These are phyloP conservation scores for Thalassoma bifasciatum DNA, from an alignment of 2,113 vertebrate species.

Conservation along the genomic window DNA sequence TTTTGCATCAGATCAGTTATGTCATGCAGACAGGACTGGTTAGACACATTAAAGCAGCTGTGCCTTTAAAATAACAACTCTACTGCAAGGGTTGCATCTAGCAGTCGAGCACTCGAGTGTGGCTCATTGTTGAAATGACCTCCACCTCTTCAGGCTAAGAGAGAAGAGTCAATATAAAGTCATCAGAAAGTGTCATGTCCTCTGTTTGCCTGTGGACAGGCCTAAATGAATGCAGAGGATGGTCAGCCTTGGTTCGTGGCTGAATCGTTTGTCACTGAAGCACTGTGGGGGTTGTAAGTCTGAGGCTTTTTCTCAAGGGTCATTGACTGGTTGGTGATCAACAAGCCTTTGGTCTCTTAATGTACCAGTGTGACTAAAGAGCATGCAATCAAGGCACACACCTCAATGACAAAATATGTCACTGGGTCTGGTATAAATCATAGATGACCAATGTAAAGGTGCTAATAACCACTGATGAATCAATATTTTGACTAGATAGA, in stretches of 20 bases:
- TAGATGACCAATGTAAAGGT: not conserved
- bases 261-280: constrained; percentile 72
- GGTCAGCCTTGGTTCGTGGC: constrained; percentile 48
- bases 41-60: not conserved
- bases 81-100: constrained; percentile 35
- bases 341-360: constrained; percentile 54
- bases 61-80: constrained; percentile 6
- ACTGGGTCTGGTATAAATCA: not conserved
- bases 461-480: no score
- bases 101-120: constrained; percentile 21
- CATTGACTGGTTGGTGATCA: constrained; percentile 62
- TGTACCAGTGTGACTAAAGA: constrained; percentile 31
- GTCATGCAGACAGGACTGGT: not conserved
- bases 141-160: constrained; percentile 44
- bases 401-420: constrained; percentile 12
- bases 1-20: not conserved
- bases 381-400: constrained; percentile 6
- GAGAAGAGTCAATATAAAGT: constrained; percentile 77
- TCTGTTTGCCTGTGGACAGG: constrained; percentile 75
- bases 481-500: no score
- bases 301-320: constrained; percentile 51
- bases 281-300: constrained; percentile 49
- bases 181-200: constrained; percentile 80
- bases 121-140: constrained; percentile 44
- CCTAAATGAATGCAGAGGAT: constrained; percentile 74